These are phyloP conservation scores for Eubasilissa regina DNA, from an alignment of 1,140 invertebrate species.

Conservation along the genomic window DNA sequence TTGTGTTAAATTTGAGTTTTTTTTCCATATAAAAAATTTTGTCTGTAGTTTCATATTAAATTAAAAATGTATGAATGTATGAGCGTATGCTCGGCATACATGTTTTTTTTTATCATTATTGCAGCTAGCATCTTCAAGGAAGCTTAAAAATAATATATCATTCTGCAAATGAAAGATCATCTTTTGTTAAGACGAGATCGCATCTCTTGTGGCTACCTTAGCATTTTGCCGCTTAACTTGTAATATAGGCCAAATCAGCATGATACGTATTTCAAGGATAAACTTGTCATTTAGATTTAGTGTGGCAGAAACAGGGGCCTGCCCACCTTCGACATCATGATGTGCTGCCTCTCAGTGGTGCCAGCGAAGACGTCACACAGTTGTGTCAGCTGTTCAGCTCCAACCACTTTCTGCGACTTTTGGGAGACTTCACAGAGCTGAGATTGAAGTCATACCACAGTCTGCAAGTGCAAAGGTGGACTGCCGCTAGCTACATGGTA, in stretches of 20 bases:
- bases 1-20: too few relatives aligned
- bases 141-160: too few relatives aligned
- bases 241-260: not conserved
- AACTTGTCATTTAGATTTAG: constrained; percentile 62
- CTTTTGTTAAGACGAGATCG: too few relatives aligned
- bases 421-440: constrained; percentile 79
- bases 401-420: constrained; percentile 72
- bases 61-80: too few relatives aligned
- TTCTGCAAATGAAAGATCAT: too few relatives aligned
- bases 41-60: too few relatives aligned
- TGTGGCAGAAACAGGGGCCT: constrained; percentile 76
- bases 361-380: constrained; percentile 64
- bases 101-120: too few relatives aligned
- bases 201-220: too few relatives aligned
- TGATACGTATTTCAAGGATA: not conserved
- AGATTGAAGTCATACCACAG: constrained; percentile 67
- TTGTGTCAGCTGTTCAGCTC: constrained; percentile 71
- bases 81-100: too few relatives aligned
- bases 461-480: constrained; percentile 80
- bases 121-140: too few relatives aligned
- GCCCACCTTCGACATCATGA: constrained; percentile 77
- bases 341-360: constrained; percentile 66
- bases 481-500: constrained; percentile 76
- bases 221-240: not conserved
- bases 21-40: too few relatives aligned